phyloP scores from a whole-genome alignment of 2,888 invertebrate genomes.

The Fragum whitleyi region DNA sequence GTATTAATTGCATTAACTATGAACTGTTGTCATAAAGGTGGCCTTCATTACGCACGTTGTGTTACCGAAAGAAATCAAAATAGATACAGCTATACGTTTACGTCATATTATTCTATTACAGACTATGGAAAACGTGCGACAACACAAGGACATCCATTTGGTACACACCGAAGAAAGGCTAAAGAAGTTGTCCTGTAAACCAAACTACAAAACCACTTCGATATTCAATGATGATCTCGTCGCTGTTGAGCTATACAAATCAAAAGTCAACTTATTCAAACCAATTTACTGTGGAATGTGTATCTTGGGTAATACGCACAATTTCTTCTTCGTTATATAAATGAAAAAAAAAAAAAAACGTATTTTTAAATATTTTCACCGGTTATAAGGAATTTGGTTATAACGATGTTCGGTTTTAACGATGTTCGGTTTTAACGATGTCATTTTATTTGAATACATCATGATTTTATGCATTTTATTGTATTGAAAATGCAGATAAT shows the following conservation, averaged over 20 bases:
- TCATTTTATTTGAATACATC: no score
- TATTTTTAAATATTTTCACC: not conserved
- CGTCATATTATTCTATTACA: no score
- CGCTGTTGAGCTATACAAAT: constrained; percentile 6
- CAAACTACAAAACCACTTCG: constrained; percentile 1
- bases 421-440: no score
- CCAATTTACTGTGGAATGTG: constrained; percentile 17
- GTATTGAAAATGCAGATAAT: no score
- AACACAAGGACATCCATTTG: constrained; percentile 11
- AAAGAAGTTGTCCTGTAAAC: constrained; percentile 15
- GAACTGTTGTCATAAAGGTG: not conserved
- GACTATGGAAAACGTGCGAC: constrained; percentile 20
- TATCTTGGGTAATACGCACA: not conserved
- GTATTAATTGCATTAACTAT: not conserved
- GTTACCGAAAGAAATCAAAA: no score
- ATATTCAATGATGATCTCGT: constrained; percentile 25
- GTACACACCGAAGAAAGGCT: constrained; percentile 20
- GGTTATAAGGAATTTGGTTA: not conserved
- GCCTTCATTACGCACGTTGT: not conserved
- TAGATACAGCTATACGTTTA: no score
- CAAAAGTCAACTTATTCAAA: constrained; percentile 1
- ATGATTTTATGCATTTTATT: no score
- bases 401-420: no score
- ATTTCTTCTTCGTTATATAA: not conserved
- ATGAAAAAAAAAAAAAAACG: not conserved